Evolutionary conservation across 2,888 invertebrate species (phyloP).

Genomic region (Operophtera brumata): DNA sequence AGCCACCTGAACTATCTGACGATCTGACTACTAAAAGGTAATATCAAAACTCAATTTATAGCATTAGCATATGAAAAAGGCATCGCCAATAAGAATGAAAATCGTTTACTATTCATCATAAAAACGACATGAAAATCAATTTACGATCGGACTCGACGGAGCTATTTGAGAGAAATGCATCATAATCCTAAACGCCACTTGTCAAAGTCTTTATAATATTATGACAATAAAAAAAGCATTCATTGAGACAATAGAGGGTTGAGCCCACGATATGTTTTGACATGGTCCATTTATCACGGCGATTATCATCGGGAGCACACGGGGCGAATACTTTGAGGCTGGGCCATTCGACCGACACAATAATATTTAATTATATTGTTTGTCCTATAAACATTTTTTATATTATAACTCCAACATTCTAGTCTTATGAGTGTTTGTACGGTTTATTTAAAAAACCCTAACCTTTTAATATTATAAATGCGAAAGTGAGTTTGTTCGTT

Average conservation of each 20-base stretch:
- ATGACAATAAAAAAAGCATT: conserved; percentile 76
- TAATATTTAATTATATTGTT: conserved; percentile 47
- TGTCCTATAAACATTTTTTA: conserved; percentile 5
- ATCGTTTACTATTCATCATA: conserved; percentile 67
- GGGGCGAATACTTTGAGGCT: conserved; percentile 63
- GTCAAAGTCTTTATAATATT: conserved; percentile 69
- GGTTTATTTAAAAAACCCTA: no score
- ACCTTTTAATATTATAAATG: no score
- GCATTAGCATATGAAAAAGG: conserved; percentile 74
- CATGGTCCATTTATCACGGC: conserved; percentile 74
- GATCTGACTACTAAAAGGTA: neutral
- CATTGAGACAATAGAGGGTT: conserved; percentile 79
- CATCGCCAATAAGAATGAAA: conserved; percentile 62
- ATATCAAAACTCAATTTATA: conserved; percentile 38
- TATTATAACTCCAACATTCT: no score
- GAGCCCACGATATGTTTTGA: conserved; percentile 74
- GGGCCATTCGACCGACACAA: conserved; percentile 60
- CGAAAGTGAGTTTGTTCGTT: no score
- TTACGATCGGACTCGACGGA: conserved; percentile 52
- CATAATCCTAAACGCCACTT: conserved; percentile 73
- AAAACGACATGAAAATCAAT: conserved; percentile 75
- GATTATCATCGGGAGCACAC: conserved; percentile 71
- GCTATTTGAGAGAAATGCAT: conserved; percentile 52
- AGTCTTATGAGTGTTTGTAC: no score
- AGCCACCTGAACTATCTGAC: conserved; percentile 23